Evolutionary conservation across 2,113 vertebrate genomes (phyloP).

Genomic region (Microcebus lehilahytsara): DNA sequence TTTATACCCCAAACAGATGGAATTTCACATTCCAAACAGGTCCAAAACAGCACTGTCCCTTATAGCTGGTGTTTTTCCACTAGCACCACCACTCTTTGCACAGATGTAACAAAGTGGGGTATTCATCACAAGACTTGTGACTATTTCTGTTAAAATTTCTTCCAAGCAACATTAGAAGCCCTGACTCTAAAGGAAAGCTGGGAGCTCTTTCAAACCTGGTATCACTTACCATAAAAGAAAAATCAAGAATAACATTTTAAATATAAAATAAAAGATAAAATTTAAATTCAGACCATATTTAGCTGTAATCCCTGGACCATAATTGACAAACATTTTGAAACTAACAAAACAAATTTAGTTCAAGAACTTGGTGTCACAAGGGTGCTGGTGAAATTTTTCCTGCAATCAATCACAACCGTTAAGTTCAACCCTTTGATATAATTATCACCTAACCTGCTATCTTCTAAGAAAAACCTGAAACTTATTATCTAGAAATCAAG

Average conservation of each 20-base stretch:
- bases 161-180: constrained; percentile 30
- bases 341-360: background rate
- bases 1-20: constrained; percentile 34
- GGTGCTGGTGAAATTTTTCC: background rate
- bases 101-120: background rate
- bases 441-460: background rate
- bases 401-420: background rate
- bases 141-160: background rate
- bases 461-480: background rate
- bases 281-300: background rate
- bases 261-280: background rate
- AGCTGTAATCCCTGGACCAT: background rate
- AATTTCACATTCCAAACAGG: constrained; percentile 53
- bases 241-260: background rate
- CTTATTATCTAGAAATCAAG: constrained; percentile 2
- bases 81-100: background rate
- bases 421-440: background rate
- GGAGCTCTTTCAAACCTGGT: background rate
- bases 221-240: constrained; percentile 9
- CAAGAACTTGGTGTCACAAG: background rate
- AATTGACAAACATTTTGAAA: background rate
- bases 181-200: background rate
- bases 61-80: constrained; percentile 58
- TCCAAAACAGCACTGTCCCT: background rate
- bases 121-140: background rate